Percentiles rank a stretch among this genome's conserved stretches.
Conservation (phyloP, 2,113 vertebrate species). For the human (Homo sapiens) region GRCh38 chr2:192758001-192758500, state of each 20-base stretch:
- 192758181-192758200: neutral
- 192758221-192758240: neutral
- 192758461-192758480: constrained; percentile 49
- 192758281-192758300: constrained; percentile 23
- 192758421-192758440: constrained; percentile 67
- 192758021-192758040: neutral
- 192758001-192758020: no score
- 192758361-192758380: constrained; percentile 69
- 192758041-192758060: neutral
- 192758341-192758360: constrained; percentile 63
- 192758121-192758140: neutral
- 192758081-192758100: neutral
- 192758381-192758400: constrained; percentile 69
- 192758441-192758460: constrained; percentile 65
- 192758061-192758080: neutral
- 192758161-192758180: neutral
- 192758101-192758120: neutral
- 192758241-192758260: constrained; percentile 33
- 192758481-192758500: constrained; percentile 41
- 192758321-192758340: constrained; percentile 39
- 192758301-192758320: neutral
- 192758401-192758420: constrained; percentile 66
- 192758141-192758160: neutral
- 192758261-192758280: constrained; percentile 6
- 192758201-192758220: neutral